Percentiles rank a stretch among this genome's conserved stretches.
Evolutionary conservation across 2,113 vertebrate species (phyloP).

Genomic region (Piprites chloris): DNA sequence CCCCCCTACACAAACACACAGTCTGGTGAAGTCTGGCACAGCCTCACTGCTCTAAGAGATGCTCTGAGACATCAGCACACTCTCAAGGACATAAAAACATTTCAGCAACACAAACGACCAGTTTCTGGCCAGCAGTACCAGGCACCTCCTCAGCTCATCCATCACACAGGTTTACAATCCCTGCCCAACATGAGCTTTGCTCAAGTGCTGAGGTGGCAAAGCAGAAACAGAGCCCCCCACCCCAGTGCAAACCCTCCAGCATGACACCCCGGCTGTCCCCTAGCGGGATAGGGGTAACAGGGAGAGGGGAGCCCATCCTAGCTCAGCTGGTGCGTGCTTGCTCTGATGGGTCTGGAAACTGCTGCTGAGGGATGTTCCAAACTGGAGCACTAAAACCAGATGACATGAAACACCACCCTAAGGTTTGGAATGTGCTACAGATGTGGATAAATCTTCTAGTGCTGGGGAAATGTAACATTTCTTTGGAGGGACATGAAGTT

Average conservation of each 20-base stretch:
- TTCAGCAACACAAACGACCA: not conserved
- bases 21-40: not conserved
- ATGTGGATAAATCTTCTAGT: not conserved
- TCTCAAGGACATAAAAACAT: not conserved
- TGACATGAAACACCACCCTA: not conserved
- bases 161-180: not conserved
- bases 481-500: not conserved
- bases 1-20: not conserved
- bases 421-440: not conserved
- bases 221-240: rapidly evolving
- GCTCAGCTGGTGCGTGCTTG: not conserved
- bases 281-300: rapidly evolving
- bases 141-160: not conserved
- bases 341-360: not conserved
- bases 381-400: not conserved
- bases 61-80: not conserved
- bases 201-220: rapidly evolving
- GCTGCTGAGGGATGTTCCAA: not conserved
- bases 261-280: rapidly evolving
- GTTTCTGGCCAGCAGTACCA: not conserved
- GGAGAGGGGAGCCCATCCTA: rapidly evolving
- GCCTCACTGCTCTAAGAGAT: not conserved
- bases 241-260: rapidly evolving
- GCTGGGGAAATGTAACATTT: not conserved
- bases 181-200: not conserved